Evolutionary conservation across 2,113 vertebrate species (phyloP).

Genomic region (Carassius carassius): DNA sequence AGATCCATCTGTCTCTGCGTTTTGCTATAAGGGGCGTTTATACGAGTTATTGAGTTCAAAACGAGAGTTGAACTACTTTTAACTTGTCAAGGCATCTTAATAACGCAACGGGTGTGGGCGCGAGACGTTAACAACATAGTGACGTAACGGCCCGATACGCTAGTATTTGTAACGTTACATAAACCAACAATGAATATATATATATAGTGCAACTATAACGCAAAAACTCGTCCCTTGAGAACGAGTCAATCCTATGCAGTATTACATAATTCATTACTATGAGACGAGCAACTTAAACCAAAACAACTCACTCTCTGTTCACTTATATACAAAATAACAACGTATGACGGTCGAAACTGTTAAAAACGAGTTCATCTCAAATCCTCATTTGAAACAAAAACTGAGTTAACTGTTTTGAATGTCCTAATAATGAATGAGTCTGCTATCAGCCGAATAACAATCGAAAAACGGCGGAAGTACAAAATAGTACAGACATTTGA

Average conservation of each 20-base stretch:
- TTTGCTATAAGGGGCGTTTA: not conserved
- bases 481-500: not conserved
- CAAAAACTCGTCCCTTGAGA: not conserved
- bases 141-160: not conserved
- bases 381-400: not conserved
- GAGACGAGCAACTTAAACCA: slow-evolving; percentile 48
- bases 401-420: not conserved
- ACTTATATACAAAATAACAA: not conserved
- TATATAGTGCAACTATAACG: not conserved
- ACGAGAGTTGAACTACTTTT: slow-evolving; percentile 4
- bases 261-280: slow-evolving; percentile 73
- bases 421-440: slow-evolving; percentile 4
- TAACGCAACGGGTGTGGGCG: not conserved
- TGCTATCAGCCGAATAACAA: not conserved
- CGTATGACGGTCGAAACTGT: not conserved
- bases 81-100: not conserved
- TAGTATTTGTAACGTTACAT: not conserved
- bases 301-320: not conserved
- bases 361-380: not conserved
- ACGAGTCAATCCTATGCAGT: slow-evolving; percentile 68
- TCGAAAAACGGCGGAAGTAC: not conserved
- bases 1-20: not conserved
- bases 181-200: not conserved
- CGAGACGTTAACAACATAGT: not conserved
- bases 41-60: not conserved